These are phyloP conservation scores for Hydrotaea diabolus DNA, from an alignment of 2,888 invertebrate genomes.

Conservation along the genomic window DNA sequence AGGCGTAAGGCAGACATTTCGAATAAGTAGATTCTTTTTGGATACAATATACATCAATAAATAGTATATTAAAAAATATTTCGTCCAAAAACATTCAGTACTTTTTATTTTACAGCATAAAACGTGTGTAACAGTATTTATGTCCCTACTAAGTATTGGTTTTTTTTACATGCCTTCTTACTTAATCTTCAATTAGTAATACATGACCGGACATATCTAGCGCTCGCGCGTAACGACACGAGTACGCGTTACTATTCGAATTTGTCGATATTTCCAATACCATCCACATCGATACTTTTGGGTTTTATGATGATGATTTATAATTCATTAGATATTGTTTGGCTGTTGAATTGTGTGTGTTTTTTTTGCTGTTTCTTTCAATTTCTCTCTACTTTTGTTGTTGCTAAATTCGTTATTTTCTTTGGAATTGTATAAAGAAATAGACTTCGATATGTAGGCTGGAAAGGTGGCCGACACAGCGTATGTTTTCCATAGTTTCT, in stretches of 20 bases:
- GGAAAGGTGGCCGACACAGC: too few species aligned
- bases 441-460: neutral
- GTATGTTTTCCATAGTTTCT: too few species aligned
- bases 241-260: neutral
- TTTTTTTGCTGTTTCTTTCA: neutral
- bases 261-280: neutral
- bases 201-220: neutral
- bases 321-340: constrained; percentile 17
- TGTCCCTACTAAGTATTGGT: too few species aligned
- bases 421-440: neutral
- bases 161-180: neutral
- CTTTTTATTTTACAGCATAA: too few species aligned
- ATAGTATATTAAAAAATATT: too few species aligned
- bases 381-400: neutral
- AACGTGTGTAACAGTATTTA: too few species aligned
- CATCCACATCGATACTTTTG: neutral
- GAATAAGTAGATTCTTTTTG: too few species aligned
- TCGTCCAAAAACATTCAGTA: too few species aligned
- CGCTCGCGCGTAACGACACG: neutral
- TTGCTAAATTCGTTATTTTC: constrained; percentile 8
- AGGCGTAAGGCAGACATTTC: too few species aligned
- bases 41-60: too few species aligned
- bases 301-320: constrained; percentile 27
- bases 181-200: constrained; percentile 21
- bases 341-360: neutral